Base-by-base conservation (phyloP, 2,113 vertebrate species). In the Plectropomus leopardus region DNA sequence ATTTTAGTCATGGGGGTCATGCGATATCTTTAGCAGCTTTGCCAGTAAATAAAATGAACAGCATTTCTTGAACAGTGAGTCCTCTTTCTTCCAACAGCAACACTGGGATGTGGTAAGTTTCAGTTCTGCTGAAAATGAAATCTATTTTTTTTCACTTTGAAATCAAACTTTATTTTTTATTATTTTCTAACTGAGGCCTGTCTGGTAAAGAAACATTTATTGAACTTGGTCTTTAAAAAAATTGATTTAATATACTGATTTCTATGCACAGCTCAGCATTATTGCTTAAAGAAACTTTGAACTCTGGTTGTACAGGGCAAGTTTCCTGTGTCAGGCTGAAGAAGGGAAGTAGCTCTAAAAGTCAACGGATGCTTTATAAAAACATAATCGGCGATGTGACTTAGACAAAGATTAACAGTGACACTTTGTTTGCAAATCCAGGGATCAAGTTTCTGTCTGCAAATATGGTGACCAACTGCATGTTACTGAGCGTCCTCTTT, bases 401-500 rank as follows among this genome's bases (percentile, higher is more conserved):
- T 30, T 1, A 21, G 1, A n/a, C 2, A 32, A 45, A 14, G 17
- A 32, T 4, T 19, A 13, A 75, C 23, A 10, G 17, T 57, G 24
- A 48, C 24, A 21, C 15, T 40, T 28, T 68, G 48, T 63, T 54
- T 32, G 10, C 11, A 15, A 40, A 26, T 17, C 40, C 47, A 83
- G 61, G 32, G 36, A 61, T 2, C 40, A 40, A 17, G 47, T 36
- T n/a, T 45, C 48, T 45, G 60, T 55, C 15, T 24, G 36, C 47
- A 23, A 82, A 30, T 1, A 58, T 48, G 50, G 1, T 40, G 44
- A 65, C 34, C 5, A 5, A 7, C 40, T n/a, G 3, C 50, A 11
- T 78, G 30, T 48, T 86, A 19, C 65, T 83, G 55, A 66, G 26
- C 17, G 7, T 77, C 45, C 21, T 73, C 26, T 55, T 83, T 24